Evolutionary conservation across 2,113 vertebrate species (phyloP), one percentile per base, ranked within the genome.

Genomic region (Mus spicilegus): DNA sequence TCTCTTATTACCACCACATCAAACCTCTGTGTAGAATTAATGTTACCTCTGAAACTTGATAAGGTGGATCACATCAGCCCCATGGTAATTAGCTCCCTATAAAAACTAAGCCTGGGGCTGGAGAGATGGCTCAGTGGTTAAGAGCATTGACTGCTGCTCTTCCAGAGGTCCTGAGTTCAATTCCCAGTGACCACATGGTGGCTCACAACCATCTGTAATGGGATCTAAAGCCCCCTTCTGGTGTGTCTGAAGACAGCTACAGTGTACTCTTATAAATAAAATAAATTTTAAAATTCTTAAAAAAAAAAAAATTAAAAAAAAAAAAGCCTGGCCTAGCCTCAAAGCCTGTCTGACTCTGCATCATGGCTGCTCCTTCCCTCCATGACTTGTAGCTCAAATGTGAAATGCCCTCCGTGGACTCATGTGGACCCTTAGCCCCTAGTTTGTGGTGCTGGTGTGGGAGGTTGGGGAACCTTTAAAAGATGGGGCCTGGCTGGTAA

Each of bases 331-430:
- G 30, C 14, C 14, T n/a, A 28, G n/a, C 19, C 39, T 4, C 58
- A 30, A 11, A 33, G 61, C 63, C 54, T 77, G 42, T 17, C 80
- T 42, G 7, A 16, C 54, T 70, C 13, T 76, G 61, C 56, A 2
- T 20, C 56, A 5, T 0, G 0, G 0, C 7, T 2, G 4, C 33
- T n/a, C 26, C 28, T 1, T 30, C 36, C 13, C 22, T 4, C 39
- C n/a, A 36, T 10, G 3, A 28, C 46, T 42, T 69, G 1, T 46
- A 28, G 28, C 4, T 46, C 26, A 33, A 33, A 20, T 17, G 39
- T 67, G 16, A 86, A 46, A 6, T 10, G 39, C 7, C 26, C 39
- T 61, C 26, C 3, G 2, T 14, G 56, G 82, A 61, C 58, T 85
- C 14, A 1, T 46, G 82, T 63, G n/a, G 28, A 14, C 13, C 16